Evolutionary conservation across 1,140 invertebrate species (phyloP).

Genomic region (Aradophagus sp.): DNA sequence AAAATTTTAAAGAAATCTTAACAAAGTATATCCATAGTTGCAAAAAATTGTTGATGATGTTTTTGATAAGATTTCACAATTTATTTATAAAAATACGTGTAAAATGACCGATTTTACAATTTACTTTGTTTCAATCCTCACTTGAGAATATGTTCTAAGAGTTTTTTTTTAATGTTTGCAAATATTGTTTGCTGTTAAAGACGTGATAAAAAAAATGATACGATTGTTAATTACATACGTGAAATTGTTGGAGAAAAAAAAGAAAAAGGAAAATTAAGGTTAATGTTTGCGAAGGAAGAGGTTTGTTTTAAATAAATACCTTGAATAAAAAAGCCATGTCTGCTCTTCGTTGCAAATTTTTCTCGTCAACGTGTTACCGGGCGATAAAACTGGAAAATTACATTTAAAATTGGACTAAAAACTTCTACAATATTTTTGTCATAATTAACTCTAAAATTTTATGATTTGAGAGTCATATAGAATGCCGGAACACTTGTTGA

Average conservation of each 20-base stretch:
- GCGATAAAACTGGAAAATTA: not conserved
- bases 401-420: conserved; percentile 5
- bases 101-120: too few relatives aligned
- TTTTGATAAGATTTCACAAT: too few relatives aligned
- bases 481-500: conserved; percentile 70
- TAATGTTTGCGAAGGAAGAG: not conserved
- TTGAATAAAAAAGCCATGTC: conserved; percentile 31
- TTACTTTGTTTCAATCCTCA: too few relatives aligned
- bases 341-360: conserved; percentile 2
- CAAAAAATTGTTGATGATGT: too few relatives aligned
- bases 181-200: too few relatives aligned
- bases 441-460: conserved; percentile 12
- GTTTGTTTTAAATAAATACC: conserved; percentile 35
- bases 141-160: too few relatives aligned
- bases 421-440: conserved; percentile 16
- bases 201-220: too few relatives aligned
- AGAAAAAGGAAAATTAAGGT: not conserved
- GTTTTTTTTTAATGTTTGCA: too few relatives aligned
- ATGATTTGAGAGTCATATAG: conserved; percentile 39
- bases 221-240: too few relatives aligned
- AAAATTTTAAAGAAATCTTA: too few relatives aligned
- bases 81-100: too few relatives aligned
- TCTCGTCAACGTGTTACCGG: conserved; percentile 1
- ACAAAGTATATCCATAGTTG: too few relatives aligned
- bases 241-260: not conserved